Base-by-base conservation (phyloP, 2,797 vertebrate genomes). In the Falco concolor region DNA sequence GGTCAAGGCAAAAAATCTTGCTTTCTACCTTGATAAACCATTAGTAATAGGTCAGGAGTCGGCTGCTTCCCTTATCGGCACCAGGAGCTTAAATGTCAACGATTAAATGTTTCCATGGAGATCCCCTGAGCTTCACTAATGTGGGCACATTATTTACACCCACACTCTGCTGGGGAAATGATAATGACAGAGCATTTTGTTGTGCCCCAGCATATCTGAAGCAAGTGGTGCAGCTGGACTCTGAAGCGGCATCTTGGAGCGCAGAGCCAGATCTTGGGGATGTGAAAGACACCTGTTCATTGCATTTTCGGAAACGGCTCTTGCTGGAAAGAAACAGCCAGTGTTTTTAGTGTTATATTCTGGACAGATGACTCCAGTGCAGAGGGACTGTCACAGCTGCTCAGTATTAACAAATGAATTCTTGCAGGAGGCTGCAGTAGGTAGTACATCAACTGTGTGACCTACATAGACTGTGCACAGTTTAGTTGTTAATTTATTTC, bases 71-170 rank as follows among this genome's bases (percentile, higher is more conserved):
- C 73, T 96, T 95, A 97, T 95, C 70, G 12, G 68, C 89, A 63
- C 82, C 65, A 78, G 89, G 92, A 97, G 93, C 93, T 97, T 96
- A 97, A 97, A 97, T 97, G 96, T 97, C 97, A 98, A 83, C 4
- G 73, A 97, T 96, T 97, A 97, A 96, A 91, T 70, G 97, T 98
- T 98, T 97, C 98, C 98, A 98, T 98, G 98, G 98, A 96, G 97
- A 98, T 95, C 79, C 90, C 94, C 79, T 56, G 95, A 95, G 92
- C 90, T 95, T 88, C 89, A 61, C 69, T 94, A 97, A 97, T 90
- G 93, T 90, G 93, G 84, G 96, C 93, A 94, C 84, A 84, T 96
- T 97, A 97, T 96, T 97, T 97, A 97, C 89, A 90, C 96, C 95
- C 95, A 97, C 94, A 56, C 87, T 87, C 81, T 68, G 91, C 85